Evolutionary conservation across 2,113 vertebrate genomes (phyloP).

Genomic region (Micronycteris hirsuta): DNA sequence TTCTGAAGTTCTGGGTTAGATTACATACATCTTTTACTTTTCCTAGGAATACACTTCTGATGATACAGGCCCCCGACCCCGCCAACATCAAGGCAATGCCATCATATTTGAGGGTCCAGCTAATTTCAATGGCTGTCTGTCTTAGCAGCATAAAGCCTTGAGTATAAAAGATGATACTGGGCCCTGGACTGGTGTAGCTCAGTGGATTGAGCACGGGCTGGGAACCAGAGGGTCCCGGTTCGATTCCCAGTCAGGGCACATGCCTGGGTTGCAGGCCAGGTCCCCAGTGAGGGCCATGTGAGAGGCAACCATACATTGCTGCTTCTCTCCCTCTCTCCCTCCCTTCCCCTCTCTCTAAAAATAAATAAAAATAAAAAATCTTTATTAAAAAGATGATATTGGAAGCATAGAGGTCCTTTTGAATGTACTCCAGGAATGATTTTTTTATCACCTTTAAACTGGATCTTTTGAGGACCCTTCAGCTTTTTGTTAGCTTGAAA

Average conservation of each 20-base stretch:
- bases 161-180: constrained; percentile 97
- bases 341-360: no score
- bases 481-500: constrained; percentile 89
- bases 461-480: constrained; percentile 81
- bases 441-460: constrained; percentile 86
- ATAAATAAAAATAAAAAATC: no score
- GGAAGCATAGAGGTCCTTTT: constrained; percentile 96
- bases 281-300: no score
- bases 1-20: constrained; percentile 88
- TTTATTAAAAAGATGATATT: constrained; percentile 99
- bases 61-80: constrained; percentile 94
- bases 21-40: constrained; percentile 98
- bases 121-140: constrained; percentile 93
- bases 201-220: no score
- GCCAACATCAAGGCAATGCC: constrained; percentile 98
- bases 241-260: no score
- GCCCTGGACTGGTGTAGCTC: no score
- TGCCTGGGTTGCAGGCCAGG: no score
- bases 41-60: constrained; percentile 95
- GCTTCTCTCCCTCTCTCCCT: no score
- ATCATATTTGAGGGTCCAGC: constrained; percentile 95
- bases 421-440: constrained; percentile 93
- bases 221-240: no score
- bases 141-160: constrained; percentile 98
- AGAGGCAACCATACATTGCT: no score